Evolutionary conservation across 2,113 vertebrate genomes (phyloP), one percentile per base, ranked within the genome.

Genomic region (Atractosteus spatula): DNA sequence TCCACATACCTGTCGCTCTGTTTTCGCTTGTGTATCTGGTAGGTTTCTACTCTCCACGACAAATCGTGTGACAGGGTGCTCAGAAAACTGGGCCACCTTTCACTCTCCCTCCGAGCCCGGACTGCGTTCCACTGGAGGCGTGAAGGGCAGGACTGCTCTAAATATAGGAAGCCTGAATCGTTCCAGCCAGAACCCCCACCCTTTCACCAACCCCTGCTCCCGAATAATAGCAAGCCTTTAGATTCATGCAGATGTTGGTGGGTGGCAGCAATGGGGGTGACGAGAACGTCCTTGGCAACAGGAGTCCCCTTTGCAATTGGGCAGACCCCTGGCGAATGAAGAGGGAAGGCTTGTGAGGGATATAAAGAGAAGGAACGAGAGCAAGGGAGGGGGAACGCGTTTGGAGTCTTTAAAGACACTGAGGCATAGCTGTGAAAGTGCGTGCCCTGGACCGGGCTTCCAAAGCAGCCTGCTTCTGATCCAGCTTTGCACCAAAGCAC

Each of bases 261-360:
- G 65, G 45, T 54, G 78, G 70, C 85, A 90, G 85, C 83, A 73
- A 77, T 65, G 76, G 77, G 67, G 76, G 69, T 69, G 80, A 77
- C 71, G 69, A 82, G 82, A 75, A 69, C 80, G 64, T 62, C 79
- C 80, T 78, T 81, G 83, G 85, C 74, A 83, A 88, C 69, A 0
- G 69, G 69, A 89, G 85, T 89, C 78, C 75, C 62, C 66, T 65
- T 80, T 73, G 73, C 78, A 70, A 92, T 92, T 91, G 87, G 89
- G 76, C 85, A 62, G 72, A 72, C 57, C 68, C 71, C 59, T 69
- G 73, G 72, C 69, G 42, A 63, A 71, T 82, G 42, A 82, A 83
- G 77, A 77, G 78, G 79, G 77, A 75, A 56, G 77, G 69, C 77
- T 78, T 79, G 76, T 64, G 45, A 63, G 62, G 76, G 45, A 74